Base-by-base conservation (phyloP, 2,797 vertebrate genomes). In the Epinephelus coioides region DNA sequence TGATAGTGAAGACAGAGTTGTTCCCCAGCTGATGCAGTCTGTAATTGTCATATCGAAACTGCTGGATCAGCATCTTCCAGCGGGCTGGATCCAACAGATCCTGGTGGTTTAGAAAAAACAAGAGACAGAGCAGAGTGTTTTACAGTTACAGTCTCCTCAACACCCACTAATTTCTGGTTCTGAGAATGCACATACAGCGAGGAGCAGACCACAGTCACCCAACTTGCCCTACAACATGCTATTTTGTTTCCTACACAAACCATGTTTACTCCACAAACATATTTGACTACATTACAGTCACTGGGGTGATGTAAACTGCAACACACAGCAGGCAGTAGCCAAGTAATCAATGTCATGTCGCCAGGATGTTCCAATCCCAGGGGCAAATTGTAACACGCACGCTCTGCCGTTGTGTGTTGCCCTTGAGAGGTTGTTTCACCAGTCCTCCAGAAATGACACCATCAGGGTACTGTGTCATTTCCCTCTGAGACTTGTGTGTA, bases 41-140 rank as follows among this genome's bases (percentile, higher is more conserved):
- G 95, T 99, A 99, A 95, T 99, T 99, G 94, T 99, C 98, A 19
- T 99, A 99, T 87, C 98, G 96, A 86, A 99, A 99, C 94, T 99
- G 98, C 89, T 99, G 98, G 90, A 98, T 99, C 86, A 99, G 95
- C 98, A 99, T 99, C 90, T 98, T 98, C 98, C 98, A 99, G 89
- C 98, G 97, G 49, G 97, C 97, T 3, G 97, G 98, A 95, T 99
- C 98, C 96, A 99, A 94, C 76, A 99, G 98, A 92, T 99, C 98
- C 98, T 99, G 89, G 66, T 5, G 74, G 77, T 85, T 81, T 40
- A 67, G 40, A 43, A 38, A 69, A 21, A 76, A 61, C 6, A 43
- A 69, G 5, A 65, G 2, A 56, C 1, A 55, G 14, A 49, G 9
- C 2, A 12, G 12, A 1, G 8, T 34, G 13, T 68, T 72, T 69